These are phyloP conservation scores for Callosobruchus maculatus DNA, from an alignment of 2,888 invertebrate genomes.

Conservation along the genomic window DNA sequence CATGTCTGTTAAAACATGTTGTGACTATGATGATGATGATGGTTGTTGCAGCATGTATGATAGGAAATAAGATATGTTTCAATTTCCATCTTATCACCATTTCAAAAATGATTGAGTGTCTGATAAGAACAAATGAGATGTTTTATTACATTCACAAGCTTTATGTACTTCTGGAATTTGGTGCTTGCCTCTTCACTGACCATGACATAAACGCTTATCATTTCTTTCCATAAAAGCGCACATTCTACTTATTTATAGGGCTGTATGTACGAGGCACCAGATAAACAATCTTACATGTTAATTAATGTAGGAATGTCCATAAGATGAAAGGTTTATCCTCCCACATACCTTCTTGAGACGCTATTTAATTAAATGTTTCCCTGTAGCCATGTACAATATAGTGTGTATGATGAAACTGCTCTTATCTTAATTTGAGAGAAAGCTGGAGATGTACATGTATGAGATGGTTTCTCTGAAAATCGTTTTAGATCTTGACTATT, in stretches of 20 bases:
- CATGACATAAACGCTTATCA: neutral
- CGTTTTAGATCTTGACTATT: neutral
- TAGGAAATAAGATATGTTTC: too few relatives aligned
- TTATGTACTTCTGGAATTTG: neutral
- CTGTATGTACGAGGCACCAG: neutral
- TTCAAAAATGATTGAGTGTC: too few relatives aligned
- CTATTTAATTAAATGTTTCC: neutral
- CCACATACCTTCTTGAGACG: neutral
- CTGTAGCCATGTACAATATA: neutral
- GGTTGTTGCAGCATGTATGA: too few relatives aligned
- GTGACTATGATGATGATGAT: too few relatives aligned
- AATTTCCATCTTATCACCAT: too few relatives aligned
- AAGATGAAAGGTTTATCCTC: neutral
- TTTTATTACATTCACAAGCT: too few relatives aligned
- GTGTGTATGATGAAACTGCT: neutral
- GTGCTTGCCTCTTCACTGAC: too few relatives aligned
- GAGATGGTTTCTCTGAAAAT: neutral
- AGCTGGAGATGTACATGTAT: neutral
- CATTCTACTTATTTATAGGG: neutral
- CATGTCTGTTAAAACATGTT: too few relatives aligned
- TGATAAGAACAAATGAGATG: too few relatives aligned
- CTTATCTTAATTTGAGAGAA: neutral
- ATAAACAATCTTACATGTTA: neutral
- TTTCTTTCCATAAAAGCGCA: neutral
- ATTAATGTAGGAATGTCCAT: neutral